Evolutionary conservation across 2,888 invertebrate species (phyloP).

Genomic region (Zele albiditarsus): DNA sequence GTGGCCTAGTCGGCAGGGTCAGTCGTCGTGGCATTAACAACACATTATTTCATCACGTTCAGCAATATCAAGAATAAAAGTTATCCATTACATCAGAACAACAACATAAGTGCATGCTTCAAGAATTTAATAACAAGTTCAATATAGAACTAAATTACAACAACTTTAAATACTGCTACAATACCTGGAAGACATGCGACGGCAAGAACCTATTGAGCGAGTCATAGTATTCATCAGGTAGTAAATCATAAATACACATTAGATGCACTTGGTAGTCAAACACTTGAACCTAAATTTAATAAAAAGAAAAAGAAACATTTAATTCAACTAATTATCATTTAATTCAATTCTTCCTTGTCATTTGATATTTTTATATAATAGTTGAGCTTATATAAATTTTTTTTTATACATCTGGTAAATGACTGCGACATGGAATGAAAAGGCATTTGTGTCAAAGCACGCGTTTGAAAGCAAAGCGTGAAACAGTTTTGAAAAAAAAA

Average conservation of each 20-base stretch:
- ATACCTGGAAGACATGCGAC: conserved; percentile 28
- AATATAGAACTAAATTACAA: not conserved
- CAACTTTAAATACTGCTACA: not conserved
- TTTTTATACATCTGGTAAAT: too few species aligned
- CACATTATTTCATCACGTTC: not conserved
- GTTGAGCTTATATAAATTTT: too few species aligned
- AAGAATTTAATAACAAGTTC: not conserved
- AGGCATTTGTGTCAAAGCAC: too few species aligned
- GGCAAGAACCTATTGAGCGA: conserved; percentile 32
- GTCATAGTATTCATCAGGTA: conserved; percentile 39
- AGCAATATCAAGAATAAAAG: not conserved
- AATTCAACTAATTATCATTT: not conserved
- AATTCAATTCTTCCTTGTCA: too few species aligned
- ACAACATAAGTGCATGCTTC: not conserved
- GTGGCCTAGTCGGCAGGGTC: not conserved
- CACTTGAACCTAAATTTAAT: not conserved
- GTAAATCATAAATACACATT: conserved; percentile 14
- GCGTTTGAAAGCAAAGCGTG: too few species aligned
- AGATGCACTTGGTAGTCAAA: not conserved
- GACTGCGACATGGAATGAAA: too few species aligned
- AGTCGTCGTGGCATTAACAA: not conserved
- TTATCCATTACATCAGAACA: not conserved
- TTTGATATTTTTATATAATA: too few species aligned
- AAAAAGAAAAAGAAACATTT: not conserved
- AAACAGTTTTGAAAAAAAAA: not conserved